These are phyloP conservation scores for Macrocentrus cingulum DNA, from an alignment of 1,140 invertebrate species.

Conservation along the genomic window DNA sequence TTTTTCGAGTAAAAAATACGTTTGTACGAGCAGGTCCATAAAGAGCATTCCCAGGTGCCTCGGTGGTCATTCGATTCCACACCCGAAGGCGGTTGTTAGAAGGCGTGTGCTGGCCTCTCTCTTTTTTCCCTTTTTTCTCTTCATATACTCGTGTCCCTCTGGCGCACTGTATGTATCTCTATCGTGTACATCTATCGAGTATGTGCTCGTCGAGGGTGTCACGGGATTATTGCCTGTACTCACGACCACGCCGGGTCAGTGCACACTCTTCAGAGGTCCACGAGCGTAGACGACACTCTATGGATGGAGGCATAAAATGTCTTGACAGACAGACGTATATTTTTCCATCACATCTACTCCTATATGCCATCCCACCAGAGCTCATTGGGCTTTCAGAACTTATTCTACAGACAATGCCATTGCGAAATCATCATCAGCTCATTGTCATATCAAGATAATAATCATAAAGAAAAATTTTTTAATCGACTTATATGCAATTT, in stretches of 20 bases:
- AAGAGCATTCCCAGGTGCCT: constrained; percentile 19
- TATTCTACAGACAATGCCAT: too few species aligned
- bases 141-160: constrained; percentile 17
- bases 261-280: constrained; percentile 8
- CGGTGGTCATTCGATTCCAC: constrained; percentile 19
- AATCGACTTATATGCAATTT: too few species aligned
- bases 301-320: constrained; percentile 15
- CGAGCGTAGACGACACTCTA: constrained; percentile 15
- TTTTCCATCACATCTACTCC: constrained; percentile 4
- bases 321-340: constrained; percentile 4
- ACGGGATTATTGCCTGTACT: constrained; percentile 16
- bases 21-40: too few species aligned
- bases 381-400: constrained; percentile 8
- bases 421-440: too few species aligned
- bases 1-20: too few species aligned
- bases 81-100: constrained; percentile 19
- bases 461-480: too few species aligned
- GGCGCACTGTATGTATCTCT: constrained; percentile 13
- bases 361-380: constrained; percentile 9
- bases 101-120: constrained; percentile 10
- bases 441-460: too few species aligned
- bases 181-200: constrained; percentile 11
- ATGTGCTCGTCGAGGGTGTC: constrained; percentile 10
- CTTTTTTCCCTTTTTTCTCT: constrained; percentile 4
- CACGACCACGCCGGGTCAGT: constrained; percentile 19